These are phyloP conservation scores for Mohoua ochrocephala DNA, from an alignment of 2,113 vertebrate species.

Conservation along the genomic window DNA sequence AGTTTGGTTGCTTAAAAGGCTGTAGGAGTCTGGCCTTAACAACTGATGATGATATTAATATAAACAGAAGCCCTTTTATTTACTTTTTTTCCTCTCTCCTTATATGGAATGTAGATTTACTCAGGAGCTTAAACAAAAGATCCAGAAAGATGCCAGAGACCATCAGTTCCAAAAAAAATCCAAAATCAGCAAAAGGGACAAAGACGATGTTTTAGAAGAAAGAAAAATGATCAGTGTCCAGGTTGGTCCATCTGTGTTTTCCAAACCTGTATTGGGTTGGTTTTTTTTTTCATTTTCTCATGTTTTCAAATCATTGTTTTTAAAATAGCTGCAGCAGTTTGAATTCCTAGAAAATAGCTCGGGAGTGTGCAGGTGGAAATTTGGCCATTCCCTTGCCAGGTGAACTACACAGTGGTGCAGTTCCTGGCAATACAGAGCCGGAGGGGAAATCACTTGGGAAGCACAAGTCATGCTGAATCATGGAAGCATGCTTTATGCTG, in stretches of 20 bases:
- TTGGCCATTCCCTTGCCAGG: not conserved
- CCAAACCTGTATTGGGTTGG: not conserved
- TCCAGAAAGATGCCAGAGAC: conserved; percentile 80
- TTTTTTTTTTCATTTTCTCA: accelerated
- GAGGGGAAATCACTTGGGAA: not conserved
- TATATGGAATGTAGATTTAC: conserved; percentile 68
- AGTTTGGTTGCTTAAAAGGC: not conserved
- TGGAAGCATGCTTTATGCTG: not conserved
- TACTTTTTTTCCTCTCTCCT: not conserved
- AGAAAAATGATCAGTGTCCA: conserved; percentile 66
- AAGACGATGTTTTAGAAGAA: conserved; percentile 67
- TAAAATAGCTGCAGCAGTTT: not conserved
- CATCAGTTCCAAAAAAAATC: conserved; percentile 73
- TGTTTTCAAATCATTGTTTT: not conserved
- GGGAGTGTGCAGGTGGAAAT: not conserved
- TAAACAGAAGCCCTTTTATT: not conserved
- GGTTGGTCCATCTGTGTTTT: conserved; percentile 45
- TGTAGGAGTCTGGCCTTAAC: not conserved
- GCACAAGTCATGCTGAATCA: not conserved
- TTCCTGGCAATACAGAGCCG: not conserved
- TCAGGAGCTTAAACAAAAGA: conserved; percentile 78
- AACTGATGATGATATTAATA: not conserved
- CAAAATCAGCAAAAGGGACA: conserved; percentile 72
- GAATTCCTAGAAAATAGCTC: not conserved
- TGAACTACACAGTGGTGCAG: not conserved